A percentile compares a stretch with the other conserved stretches of the same genome.
phyloP scores from a whole-genome alignment of 92 coral and sea anemone species.

The Hydrozoanthus gracilis region DNA sequence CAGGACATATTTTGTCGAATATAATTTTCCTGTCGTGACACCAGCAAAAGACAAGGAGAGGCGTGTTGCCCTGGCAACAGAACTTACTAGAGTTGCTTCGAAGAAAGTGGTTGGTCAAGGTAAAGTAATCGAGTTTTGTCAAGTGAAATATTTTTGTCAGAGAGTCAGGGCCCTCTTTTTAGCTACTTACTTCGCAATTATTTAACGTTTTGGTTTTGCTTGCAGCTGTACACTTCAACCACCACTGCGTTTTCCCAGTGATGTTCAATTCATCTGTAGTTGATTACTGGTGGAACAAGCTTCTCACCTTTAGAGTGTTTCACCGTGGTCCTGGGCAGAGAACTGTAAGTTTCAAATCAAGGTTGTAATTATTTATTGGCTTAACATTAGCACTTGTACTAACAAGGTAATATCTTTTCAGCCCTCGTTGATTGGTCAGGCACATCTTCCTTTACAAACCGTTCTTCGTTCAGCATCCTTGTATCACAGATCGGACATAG shows the following conservation, averaged over 20 bases:
- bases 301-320: constrained; percentile 75
- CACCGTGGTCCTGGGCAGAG: constrained; percentile 82
- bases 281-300: constrained; percentile 82
- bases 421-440: constrained; percentile 85
- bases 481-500: constrained; percentile 56
- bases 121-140: constrained; percentile 2
- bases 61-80: constrained; percentile 78
- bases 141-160: too few relatives aligned
- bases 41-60: constrained; percentile 52
- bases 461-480: constrained; percentile 80
- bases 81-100: constrained; percentile 93
- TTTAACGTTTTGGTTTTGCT: neutral
- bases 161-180: too few relatives aligned
- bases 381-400: neutral
- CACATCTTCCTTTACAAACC: constrained; percentile 68
- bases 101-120: constrained; percentile 76
- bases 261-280: constrained; percentile 84
- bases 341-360: constrained; percentile 62
- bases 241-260: constrained; percentile 94
- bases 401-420: constrained; percentile 19
- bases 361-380: neutral
- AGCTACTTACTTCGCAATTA: too few relatives aligned
- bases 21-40: constrained; percentile 84
- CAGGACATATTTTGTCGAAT: constrained; percentile 94
- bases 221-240: constrained; percentile 86